These are phyloP conservation scores for Platichthys stellatus DNA, from an alignment of 2,113 vertebrate species.

Conservation along the genomic window DNA sequence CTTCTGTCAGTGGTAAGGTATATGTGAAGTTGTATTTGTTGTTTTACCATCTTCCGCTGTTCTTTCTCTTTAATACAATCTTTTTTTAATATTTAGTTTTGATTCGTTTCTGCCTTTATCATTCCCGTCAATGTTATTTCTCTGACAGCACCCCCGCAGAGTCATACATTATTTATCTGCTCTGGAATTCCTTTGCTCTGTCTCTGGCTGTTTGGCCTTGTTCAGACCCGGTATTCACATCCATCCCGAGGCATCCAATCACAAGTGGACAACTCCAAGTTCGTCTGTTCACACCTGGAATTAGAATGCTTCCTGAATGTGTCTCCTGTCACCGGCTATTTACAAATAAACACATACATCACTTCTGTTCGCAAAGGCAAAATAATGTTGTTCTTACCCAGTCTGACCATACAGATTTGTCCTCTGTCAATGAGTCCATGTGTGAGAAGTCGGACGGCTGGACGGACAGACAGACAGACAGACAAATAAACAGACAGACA, in stretches of 20 bases:
- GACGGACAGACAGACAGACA: too few species aligned
- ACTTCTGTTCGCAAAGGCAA: not conserved
- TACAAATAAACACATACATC: not conserved
- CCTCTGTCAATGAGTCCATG: too few species aligned
- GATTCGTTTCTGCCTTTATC: conserved; percentile 1
- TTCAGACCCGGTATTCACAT: not conserved
- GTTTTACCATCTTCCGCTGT: conserved; percentile 5
- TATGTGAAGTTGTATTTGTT: not conserved
- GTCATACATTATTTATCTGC: conserved; percentile 49
- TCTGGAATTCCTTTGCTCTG: conserved; percentile 29
- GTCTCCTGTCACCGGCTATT: not conserved
- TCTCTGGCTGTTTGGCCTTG: conserved; percentile 22
- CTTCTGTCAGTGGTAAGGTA: conserved; percentile 4
- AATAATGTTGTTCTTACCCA: not conserved
- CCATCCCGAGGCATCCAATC: not conserved
- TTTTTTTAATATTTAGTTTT: not conserved
- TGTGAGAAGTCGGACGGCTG: too few species aligned
- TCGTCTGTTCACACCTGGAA: not conserved
- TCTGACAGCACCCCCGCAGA: conserved; percentile 26
- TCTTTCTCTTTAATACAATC: conserved; percentile 9
- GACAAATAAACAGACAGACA: too few species aligned
- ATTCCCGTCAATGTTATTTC: conserved; percentile 45
- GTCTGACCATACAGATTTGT: too few species aligned
- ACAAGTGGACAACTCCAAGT: not conserved
- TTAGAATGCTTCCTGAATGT: not conserved